Evolutionary conservation across 2,888 invertebrate genomes (phyloP).

Genomic region (Drosophila quinaria): DNA sequence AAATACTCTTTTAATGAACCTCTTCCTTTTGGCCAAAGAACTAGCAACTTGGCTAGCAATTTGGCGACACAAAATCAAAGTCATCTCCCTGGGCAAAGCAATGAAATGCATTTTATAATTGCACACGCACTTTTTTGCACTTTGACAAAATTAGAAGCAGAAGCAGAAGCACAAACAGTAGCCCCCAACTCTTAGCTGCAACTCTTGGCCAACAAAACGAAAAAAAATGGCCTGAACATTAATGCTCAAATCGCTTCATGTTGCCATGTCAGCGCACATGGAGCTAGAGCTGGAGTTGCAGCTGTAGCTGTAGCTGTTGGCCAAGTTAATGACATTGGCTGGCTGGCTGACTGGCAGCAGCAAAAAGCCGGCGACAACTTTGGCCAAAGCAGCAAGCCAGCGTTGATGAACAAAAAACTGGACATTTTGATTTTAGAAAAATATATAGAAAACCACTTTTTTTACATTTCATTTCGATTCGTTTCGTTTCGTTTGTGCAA

Average conservation of each 20-base stretch:
- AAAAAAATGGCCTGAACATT: constrained; percentile 71
- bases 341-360: constrained; percentile 36
- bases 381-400: constrained; percentile 71
- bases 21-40: constrained; percentile 69
- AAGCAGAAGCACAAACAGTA: constrained; percentile 2
- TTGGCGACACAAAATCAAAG: constrained; percentile 83
- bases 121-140: constrained; percentile 79
- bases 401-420: constrained; percentile 80
- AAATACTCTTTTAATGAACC: constrained; percentile 82
- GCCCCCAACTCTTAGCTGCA: not conserved
- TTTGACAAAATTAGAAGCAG: constrained; percentile 76
- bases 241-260: constrained; percentile 83
- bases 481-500: constrained; percentile 8
- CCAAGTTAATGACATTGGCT: constrained; percentile 81
- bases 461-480: constrained; percentile 31
- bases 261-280: constrained; percentile 77
- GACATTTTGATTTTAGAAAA: constrained; percentile 83
- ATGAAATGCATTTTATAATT: constrained; percentile 82
- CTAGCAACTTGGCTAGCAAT: constrained; percentile 53
- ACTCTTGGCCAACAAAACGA: not conserved
- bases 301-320: constrained; percentile 47
- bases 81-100: constrained; percentile 61
- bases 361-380: constrained; percentile 74
- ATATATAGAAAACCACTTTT: constrained; percentile 83
- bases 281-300: constrained; percentile 40